Conservation (phyloP, 2,888 invertebrate species). For the Acrocera orbiculus region DNA sequence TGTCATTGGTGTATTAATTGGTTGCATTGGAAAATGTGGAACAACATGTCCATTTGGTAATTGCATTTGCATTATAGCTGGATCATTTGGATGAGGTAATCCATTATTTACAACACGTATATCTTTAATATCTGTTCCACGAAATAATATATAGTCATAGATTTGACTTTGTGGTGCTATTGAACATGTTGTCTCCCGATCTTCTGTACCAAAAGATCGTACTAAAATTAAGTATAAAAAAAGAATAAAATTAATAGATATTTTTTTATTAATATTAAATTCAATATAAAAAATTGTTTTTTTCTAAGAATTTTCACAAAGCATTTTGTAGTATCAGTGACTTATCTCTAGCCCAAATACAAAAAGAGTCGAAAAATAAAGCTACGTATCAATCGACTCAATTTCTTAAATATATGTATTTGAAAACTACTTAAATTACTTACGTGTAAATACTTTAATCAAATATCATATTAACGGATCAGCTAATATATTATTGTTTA, state of each 20-base stretch:
- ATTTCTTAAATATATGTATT: too few species aligned
- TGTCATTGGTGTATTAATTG: constrained; percentile 38
- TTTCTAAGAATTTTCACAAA: too few species aligned
- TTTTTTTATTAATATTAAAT: neutral
- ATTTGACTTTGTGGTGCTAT: constrained; percentile 95
- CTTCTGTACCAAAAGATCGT: constrained; percentile 97
- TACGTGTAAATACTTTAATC: too few species aligned
- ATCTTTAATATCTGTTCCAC: constrained; percentile 97
- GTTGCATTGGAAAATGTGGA: constrained; percentile 53
- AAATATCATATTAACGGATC: too few species aligned
- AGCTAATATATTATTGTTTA: too few species aligned
- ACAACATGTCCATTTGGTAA: constrained; percentile 49
- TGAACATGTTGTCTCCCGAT: constrained; percentile 85
- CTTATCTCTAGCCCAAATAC: too few species aligned
- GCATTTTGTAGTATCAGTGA: too few species aligned
- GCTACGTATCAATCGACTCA: too few species aligned
- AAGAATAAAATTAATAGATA: too few species aligned
- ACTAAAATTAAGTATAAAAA: constrained; percentile 54
- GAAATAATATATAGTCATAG: constrained; percentile 96
- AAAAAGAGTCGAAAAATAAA: too few species aligned
- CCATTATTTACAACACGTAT: constrained; percentile 87
- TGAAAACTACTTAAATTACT: too few species aligned
- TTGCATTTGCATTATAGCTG: constrained; percentile 89
- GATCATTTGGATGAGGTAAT: constrained; percentile 80
- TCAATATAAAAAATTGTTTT: neutral